These are phyloP conservation scores for Lanius collurio DNA, from an alignment of 2,113 vertebrate genomes.

Conservation along the genomic window DNA sequence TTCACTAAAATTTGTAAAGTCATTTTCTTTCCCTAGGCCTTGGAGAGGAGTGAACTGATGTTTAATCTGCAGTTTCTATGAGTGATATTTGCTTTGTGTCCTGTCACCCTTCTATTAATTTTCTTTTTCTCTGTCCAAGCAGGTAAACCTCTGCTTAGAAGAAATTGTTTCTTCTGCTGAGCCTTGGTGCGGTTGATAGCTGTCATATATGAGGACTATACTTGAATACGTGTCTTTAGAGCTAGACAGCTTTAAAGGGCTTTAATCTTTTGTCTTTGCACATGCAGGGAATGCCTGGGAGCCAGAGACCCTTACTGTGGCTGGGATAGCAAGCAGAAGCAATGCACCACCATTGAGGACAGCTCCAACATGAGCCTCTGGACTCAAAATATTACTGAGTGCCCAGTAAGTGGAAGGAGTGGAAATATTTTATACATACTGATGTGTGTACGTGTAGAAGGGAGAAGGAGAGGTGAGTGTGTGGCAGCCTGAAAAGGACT, in stretches of 20 bases:
- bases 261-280: slow-evolving; percentile 50
- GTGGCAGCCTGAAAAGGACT: neutral
- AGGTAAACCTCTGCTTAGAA: slow-evolving; percentile 53
- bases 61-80: slow-evolving; percentile 36
- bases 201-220: slow-evolving; percentile 5
- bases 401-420: slow-evolving; percentile 83
- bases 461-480: neutral
- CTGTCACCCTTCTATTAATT: slow-evolving; percentile 2
- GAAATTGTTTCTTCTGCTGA: slow-evolving; percentile 43
- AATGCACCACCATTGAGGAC: slow-evolving; percentile 94
- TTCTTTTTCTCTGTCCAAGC: neutral
- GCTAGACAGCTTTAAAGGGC: neutral
- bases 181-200: neutral
- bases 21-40: slow-evolving; percentile 40
- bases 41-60: slow-evolving; percentile 39
- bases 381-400: slow-evolving; percentile 95
- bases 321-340: slow-evolving; percentile 91
- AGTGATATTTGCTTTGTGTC: slow-evolving; percentile 40
- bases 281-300: slow-evolving; percentile 87
- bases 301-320: slow-evolving; percentile 96
- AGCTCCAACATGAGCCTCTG: slow-evolving; percentile 98
- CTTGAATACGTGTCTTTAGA: neutral
- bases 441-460: neutral
- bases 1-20: slow-evolving; percentile 65
- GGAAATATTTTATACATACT: neutral